Evolutionary conservation across 2,113 vertebrate genomes (phyloP).

Genomic region (Chrysemys picta): DNA sequence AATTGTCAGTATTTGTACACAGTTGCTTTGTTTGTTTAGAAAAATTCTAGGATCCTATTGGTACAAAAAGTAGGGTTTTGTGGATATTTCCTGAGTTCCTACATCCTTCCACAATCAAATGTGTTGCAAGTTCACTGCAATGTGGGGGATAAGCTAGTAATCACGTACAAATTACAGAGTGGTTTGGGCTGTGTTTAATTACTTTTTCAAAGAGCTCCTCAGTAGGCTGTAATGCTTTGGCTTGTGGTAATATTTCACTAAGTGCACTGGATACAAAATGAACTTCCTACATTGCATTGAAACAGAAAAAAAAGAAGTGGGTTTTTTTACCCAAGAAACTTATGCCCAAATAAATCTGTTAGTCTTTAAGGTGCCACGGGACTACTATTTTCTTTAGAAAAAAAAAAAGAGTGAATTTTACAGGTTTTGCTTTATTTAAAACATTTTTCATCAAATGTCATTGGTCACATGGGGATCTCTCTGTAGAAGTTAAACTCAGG

Average conservation of each 20-base stretch:
- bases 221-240: neutral
- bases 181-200: neutral
- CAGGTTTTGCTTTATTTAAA: conserved; percentile 22
- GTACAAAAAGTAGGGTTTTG: neutral
- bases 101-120: neutral
- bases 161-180: neutral
- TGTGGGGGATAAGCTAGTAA: conserved; percentile 10
- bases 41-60: neutral
- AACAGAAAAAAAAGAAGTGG: neutral
- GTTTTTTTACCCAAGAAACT: neutral
- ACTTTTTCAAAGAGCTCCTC: conserved; percentile 26
- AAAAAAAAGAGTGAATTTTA: conserved; percentile 13
- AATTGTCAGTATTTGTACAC: neutral
- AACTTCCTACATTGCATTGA: neutral
- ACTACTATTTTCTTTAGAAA: too few relatives aligned
- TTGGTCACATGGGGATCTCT: neutral
- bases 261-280: neutral
- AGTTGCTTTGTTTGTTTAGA: neutral
- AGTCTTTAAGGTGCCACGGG: too few relatives aligned
- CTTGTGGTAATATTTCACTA: conserved; percentile 21
- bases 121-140: neutral
- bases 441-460: conserved; percentile 26
- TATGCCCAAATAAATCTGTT: too few relatives aligned
- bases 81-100: neutral
- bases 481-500: conserved; percentile 13